A percentile compares a stretch with the other conserved stretches of the same genome.
Evolutionary conservation across 2,113 vertebrate genomes (phyloP).

Genomic region (Lontra canadensis): DNA sequence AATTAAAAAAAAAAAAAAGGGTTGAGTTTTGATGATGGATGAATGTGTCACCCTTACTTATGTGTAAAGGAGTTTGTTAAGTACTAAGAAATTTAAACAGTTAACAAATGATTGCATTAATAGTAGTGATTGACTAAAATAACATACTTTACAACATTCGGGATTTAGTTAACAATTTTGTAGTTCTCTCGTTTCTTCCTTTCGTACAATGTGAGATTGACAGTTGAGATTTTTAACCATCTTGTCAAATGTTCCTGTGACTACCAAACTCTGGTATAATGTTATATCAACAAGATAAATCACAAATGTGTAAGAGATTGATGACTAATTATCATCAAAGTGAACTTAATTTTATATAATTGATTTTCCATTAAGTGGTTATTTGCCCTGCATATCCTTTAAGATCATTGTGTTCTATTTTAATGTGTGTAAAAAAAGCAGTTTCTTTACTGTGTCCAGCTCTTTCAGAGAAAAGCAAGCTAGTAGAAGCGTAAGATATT

Average conservation of each 20-base stretch:
- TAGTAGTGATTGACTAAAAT: slow-evolving; percentile 29
- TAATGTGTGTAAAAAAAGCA: slow-evolving; percentile 44
- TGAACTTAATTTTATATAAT: slow-evolving; percentile 68
- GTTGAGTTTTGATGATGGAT: background rate
- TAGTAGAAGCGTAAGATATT: slow-evolving; percentile 53
- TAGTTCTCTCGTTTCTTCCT: background rate
- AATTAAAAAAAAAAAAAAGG: background rate
- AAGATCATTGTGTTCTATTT: slow-evolving; percentile 69
- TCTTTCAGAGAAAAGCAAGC: slow-evolving; percentile 56
- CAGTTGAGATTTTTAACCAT: background rate
- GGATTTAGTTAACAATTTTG: slow-evolving; percentile 39
- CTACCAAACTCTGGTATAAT: slow-evolving; percentile 51
- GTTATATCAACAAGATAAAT: slow-evolving; percentile 71
- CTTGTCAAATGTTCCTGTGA: slow-evolving; percentile 52
- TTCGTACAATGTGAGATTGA: background rate
- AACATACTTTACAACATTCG: background rate
- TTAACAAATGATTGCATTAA: slow-evolving; percentile 14
- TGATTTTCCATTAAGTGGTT: slow-evolving; percentile 64
- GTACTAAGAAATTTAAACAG: slow-evolving; percentile 28
- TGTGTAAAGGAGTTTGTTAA: background rate
- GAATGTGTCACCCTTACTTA: background rate
- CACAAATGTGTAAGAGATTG: slow-evolving; percentile 57
- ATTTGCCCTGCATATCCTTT: slow-evolving; percentile 74
- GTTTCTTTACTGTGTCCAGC: slow-evolving; percentile 68
- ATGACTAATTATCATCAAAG: slow-evolving; percentile 71